Conservation (phyloP, 2,888 invertebrate species). For the Pogonocherus hispidulus region DNA sequence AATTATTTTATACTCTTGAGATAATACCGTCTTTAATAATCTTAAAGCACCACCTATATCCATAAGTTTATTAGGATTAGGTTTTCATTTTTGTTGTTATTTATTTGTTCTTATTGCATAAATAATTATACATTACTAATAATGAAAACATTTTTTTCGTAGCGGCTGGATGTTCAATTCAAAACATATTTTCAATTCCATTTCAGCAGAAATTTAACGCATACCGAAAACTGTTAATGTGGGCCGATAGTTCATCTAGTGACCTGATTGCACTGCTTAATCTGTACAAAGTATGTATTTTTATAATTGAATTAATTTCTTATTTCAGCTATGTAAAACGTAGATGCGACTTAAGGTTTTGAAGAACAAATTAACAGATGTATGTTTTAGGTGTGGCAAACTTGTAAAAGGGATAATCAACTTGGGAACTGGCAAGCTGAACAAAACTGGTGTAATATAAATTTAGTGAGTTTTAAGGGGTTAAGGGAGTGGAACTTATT, state of each 20-base stretch:
- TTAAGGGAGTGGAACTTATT: constrained; percentile 81
- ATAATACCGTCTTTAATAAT: too few species aligned
- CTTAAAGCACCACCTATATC: too few species aligned
- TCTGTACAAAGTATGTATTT: constrained; percentile 78
- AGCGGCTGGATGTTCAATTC: constrained; percentile 88
- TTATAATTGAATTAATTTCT: too few species aligned
- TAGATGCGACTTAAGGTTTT: too few species aligned
- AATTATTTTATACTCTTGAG: too few species aligned
- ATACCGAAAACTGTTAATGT: constrained; percentile 82
- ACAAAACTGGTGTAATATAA: constrained; percentile 76
- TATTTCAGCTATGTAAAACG: too few species aligned
- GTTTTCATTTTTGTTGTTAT: too few species aligned
- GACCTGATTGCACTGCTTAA: constrained; percentile 88
- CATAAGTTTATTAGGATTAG: too few species aligned
- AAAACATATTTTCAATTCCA: constrained; percentile 83
- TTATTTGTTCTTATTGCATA: too few species aligned
- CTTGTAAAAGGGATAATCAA: constrained; percentile 54
- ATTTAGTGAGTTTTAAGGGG: constrained; percentile 80
- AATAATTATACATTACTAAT: neutral
- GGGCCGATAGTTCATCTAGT: constrained; percentile 87
- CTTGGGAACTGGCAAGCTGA: constrained; percentile 52
- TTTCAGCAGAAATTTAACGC: constrained; percentile 79
- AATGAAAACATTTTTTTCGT: constrained; percentile 51
- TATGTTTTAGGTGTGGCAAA: constrained; percentile 76
- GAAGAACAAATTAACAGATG: too few species aligned